phyloP scores from a whole-genome alignment of 2,797 vertebrate species.

The Artibeus jamaicensis region DNA sequence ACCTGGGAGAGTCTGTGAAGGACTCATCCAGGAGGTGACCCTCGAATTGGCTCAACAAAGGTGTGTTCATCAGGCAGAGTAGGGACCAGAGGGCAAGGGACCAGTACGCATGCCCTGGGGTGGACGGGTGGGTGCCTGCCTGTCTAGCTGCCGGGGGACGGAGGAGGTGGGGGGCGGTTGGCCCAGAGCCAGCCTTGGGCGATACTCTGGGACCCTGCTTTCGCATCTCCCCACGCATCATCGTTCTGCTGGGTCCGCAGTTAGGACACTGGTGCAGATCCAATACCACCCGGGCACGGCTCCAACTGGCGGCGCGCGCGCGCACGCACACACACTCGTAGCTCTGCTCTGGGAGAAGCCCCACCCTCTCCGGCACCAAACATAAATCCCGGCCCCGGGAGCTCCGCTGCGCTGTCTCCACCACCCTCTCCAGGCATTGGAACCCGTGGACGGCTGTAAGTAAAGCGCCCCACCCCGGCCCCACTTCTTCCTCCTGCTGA shows the following conservation, averaged over 20 bases:
- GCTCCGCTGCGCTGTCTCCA: accelerated
- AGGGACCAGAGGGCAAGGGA: background rate
- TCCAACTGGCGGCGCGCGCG: too few species aligned
- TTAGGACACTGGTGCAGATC: background rate
- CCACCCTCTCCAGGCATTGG: accelerated
- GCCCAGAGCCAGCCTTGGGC: background rate
- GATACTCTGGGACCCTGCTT: background rate
- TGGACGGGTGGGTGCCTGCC: background rate
- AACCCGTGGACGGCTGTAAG: accelerated
- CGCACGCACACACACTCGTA: background rate
- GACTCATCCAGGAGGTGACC: background rate
- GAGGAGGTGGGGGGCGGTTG: too few species aligned
- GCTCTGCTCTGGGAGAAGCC: background rate
- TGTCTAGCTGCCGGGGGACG: too few species aligned
- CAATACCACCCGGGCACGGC: background rate
- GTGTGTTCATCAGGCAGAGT: background rate
- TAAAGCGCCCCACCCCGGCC: background rate
- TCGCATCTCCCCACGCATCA: background rate
- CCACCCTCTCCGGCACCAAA: background rate
- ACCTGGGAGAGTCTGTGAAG: background rate
- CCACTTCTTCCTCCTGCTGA: accelerated
- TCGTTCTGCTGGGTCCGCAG: background rate
- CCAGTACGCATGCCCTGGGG: background rate
- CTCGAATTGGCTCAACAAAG: background rate
- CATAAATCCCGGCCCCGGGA: accelerated